Conservation (phyloP, 2,888 invertebrate genomes). For the Eupithecia insigniata region DNA sequence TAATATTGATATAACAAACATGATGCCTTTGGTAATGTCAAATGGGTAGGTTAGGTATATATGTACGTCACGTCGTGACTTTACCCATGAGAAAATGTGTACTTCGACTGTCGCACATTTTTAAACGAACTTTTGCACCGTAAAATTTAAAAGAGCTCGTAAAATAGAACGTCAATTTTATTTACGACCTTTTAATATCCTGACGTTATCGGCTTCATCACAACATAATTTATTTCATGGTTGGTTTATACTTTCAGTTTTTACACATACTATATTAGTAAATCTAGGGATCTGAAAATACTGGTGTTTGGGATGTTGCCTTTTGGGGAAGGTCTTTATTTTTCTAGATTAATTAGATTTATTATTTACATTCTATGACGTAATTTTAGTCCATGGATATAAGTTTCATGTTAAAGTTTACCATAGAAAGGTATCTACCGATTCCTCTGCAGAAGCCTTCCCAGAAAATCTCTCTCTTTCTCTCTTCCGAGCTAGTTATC, state of each 20-base stretch:
- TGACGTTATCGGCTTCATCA: conserved; percentile 23
- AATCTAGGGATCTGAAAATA: not conserved
- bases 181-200: conserved; percentile 27
- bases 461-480: too few species aligned
- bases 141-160: conserved; percentile 28
- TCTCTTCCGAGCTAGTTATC: too few species aligned
- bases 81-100: conserved; percentile 1
- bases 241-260: not conserved
- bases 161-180: conserved; percentile 27
- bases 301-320: not conserved
- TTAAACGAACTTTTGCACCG: conserved; percentile 14
- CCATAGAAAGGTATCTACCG: not conserved
- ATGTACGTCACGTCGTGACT: not conserved
- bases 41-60: not conserved
- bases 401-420: not conserved
- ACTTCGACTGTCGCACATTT: not conserved
- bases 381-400: not conserved
- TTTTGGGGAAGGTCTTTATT: not conserved
- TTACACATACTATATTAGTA: not conserved
- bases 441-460: not conserved
- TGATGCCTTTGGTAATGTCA: too few species aligned
- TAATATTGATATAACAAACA: too few species aligned
- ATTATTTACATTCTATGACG: not conserved
- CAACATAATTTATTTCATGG: conserved; percentile 16
- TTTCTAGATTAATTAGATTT: too few species aligned